A percentile compares a stretch with the other conserved stretches of the same genome.
Evolutionary conservation across 2,888 invertebrate species (phyloP).

Genomic region (Hemaris fuciformis): DNA sequence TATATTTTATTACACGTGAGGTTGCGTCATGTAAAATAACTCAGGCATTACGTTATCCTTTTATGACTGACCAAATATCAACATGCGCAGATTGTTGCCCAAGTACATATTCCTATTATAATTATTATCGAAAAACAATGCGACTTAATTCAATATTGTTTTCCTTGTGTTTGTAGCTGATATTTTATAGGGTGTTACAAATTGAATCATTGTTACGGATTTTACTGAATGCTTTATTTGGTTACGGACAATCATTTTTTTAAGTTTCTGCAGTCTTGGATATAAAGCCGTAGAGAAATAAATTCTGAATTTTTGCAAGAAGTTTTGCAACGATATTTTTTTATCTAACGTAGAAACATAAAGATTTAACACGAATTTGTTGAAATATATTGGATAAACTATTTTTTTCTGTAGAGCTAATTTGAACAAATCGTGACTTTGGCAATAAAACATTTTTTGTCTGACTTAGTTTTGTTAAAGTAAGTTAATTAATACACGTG

Average conservation of each 20-base stretch:
- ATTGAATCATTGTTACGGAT: neutral
- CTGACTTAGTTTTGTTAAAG: too few relatives aligned
- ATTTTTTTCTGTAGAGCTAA: neutral
- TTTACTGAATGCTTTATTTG: neutral
- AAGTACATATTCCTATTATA: slow-evolving; percentile 3
- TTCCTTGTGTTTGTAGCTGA: neutral
- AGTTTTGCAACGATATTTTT: neutral
- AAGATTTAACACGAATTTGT: neutral
- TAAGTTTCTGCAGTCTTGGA: neutral
- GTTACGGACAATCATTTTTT: neutral
- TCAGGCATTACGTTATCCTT: slow-evolving; percentile 25
- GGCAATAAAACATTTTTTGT: too few relatives aligned
- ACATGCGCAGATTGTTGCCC: neutral
- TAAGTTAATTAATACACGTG: too few relatives aligned
- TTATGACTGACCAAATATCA: slow-evolving; percentile 2
- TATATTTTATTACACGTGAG: slow-evolving; percentile 10
- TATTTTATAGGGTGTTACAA: neutral
- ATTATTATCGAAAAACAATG: neutral
- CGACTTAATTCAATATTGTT: slow-evolving; percentile 6
- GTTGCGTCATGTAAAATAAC: slow-evolving; percentile 31
- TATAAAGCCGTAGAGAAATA: neutral
- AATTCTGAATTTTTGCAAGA: neutral
- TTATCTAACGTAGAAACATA: neutral
- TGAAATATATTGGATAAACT: neutral
- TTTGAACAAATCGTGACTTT: too few relatives aligned